Evolutionary conservation across 2,797 vertebrate genomes (phyloP), one percentile per base, ranked within the genome.

Genomic region (Rhyacichthys aspro): DNA sequence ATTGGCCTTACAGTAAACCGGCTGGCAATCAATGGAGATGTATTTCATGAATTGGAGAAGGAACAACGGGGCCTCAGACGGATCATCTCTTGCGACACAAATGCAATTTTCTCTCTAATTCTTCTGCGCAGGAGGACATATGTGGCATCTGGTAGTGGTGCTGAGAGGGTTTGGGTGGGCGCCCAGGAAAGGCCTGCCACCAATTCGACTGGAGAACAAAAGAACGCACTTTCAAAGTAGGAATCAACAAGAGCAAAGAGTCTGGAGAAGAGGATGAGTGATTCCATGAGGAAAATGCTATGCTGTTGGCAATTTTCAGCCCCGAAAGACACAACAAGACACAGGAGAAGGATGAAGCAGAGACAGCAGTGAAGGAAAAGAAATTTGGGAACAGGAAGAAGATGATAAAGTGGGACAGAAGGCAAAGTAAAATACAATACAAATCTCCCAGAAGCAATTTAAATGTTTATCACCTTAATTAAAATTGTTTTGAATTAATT

Each of bases 401-500:
- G n/a, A 49, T 10, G 15, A 49, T 36, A 49, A 37, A 53, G 44
- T 2, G 7, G 28, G 43, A 52, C 43, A 53, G 41, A 19, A 32
- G 28, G 42, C 18, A 16, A 19, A 38, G 15, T 39, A 62, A 68
- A 66, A 58, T 50, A 55, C 44, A 75, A 65, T 44, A 57, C 44
- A 56, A 19, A 73, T 59, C 46, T 86, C 70, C 70, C 55, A 39
- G 38, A 74, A 69, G 70, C 67, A 66, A 82, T 84, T 76, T 73
- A 62, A 79, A 78, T 78, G 59, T 81, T 88, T 79, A 74, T 85
- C 73, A 67, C 55, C 47, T 81, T 78, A 83, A 88, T 88, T 83
- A 70, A 76, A 83, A 78, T 63, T 41, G 75, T 73, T 81, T 66
- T 70, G 61, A 76, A 79, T 78, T 67, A 79, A 81, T 56, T 67